Conservation (phyloP, 1,140 invertebrate genomes). For the Matsumurasca onukii region DNA sequence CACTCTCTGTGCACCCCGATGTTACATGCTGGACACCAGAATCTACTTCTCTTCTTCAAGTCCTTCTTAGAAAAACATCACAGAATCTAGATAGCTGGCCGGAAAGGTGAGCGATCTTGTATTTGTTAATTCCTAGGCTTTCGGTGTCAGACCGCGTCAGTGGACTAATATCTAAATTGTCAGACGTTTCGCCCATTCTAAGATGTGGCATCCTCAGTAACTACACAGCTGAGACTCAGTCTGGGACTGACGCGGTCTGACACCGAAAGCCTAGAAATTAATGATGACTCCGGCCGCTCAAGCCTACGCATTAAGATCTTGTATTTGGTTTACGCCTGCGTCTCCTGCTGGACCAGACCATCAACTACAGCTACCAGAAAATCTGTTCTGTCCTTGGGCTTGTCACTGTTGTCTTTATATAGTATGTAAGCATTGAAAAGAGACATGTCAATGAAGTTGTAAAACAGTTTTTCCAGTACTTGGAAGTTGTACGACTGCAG, state of each 20-base stretch:
- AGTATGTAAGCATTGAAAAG: slow-evolving; percentile 3
- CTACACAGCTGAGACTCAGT: too few species aligned
- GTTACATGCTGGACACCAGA: neutral
- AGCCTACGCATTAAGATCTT: too few species aligned
- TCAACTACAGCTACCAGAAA: neutral
- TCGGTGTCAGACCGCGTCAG: too few species aligned
- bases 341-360: neutral
- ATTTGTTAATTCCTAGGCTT: too few species aligned
- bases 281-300: too few species aligned
- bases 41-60: neutral
- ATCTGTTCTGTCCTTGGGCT: neutral
- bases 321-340: neutral
- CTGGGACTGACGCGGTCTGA: too few species aligned
- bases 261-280: too few species aligned
- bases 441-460: neutral
- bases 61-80: too few species aligned
- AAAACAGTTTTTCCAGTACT: slow-evolving; percentile 18
- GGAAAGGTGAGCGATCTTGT: neutral
- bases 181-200: too few species aligned
- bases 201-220: too few species aligned
- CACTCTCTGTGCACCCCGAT: neutral
- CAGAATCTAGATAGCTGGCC: neutral
- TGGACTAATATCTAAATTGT: too few species aligned
- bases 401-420: slow-evolving; percentile 2
- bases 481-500: neutral